Conservation (phyloP, 1,140 invertebrate genomes). For the Drosophila pseudoananassae region DNA sequence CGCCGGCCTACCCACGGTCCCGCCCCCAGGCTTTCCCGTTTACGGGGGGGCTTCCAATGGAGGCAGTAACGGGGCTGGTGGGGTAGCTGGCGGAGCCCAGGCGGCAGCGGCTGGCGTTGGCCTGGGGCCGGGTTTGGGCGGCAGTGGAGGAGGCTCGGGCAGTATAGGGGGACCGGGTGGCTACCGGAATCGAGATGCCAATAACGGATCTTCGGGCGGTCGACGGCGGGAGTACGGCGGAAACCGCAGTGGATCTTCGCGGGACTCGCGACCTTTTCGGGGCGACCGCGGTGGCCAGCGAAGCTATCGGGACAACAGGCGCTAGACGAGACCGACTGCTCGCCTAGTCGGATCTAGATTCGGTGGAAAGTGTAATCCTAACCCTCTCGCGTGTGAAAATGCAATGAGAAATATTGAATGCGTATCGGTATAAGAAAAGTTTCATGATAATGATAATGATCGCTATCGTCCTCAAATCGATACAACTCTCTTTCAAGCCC, state of each 20-base stretch:
- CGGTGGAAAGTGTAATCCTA: slow-evolving; percentile 64
- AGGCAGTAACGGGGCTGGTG: slow-evolving; percentile 52
- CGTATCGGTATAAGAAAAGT: slow-evolving; percentile 43
- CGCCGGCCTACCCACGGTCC: slow-evolving; percentile 70
- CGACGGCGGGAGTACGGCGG: slow-evolving; percentile 72
- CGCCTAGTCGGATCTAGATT: slow-evolving; percentile 23
- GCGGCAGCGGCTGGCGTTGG: slow-evolving; percentile 18
- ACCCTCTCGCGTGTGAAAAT: slow-evolving; percentile 52
- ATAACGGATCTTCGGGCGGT: slow-evolving; percentile 67
- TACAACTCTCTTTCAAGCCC: slow-evolving; percentile 59
- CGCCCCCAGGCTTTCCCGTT: slow-evolving; percentile 71
- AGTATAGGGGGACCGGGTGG: slow-evolving; percentile 31
- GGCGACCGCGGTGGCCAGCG: slow-evolving; percentile 73
- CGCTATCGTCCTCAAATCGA: slow-evolving; percentile 49
- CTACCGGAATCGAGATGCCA: slow-evolving; percentile 66
- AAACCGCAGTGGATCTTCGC: slow-evolving; percentile 64
- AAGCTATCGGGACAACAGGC: slow-evolving; percentile 71
- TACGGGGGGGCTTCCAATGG: slow-evolving; percentile 59
- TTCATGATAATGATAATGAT: slow-evolving; percentile 14
- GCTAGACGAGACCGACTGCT: slow-evolving; percentile 40
- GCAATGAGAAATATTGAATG: slow-evolving; percentile 32
- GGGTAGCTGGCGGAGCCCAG: slow-evolving; percentile 14
- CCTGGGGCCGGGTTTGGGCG: slow-evolving; percentile 28
- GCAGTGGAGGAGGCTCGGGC: slow-evolving; percentile 19
- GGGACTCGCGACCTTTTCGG: slow-evolving; percentile 69